Percentiles rank a stretch among this genome's conserved stretches.
phyloP scores from a whole-genome alignment of 1,140 invertebrate species.

The Eulimnadia texana region DNA sequence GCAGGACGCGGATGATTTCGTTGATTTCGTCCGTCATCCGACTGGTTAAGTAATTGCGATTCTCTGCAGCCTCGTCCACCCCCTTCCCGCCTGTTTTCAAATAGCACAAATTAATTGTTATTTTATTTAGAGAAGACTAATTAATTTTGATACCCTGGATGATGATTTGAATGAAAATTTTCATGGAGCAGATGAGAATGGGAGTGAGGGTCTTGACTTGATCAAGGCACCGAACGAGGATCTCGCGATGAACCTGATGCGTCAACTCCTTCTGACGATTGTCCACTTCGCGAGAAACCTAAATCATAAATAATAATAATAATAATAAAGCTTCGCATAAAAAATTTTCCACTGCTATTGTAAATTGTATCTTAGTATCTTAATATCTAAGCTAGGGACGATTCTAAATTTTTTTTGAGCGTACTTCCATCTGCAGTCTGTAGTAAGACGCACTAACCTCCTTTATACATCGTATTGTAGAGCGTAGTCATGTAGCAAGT shows the following conservation, averaged over 20 bases:
- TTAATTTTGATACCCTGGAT: conserved; percentile 54
- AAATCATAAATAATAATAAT: conserved; percentile 32
- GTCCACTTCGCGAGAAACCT: conserved; percentile 83
- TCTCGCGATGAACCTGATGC: conserved; percentile 92
- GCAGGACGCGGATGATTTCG: conserved; percentile 94
- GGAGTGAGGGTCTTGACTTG: conserved; percentile 93
- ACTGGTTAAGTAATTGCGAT: conserved; percentile 83
- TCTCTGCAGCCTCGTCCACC: conserved; percentile 85
- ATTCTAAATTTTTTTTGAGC: no score
- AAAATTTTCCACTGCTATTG: no score
- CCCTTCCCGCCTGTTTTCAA: conserved; percentile 60
- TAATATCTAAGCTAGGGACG: no score
- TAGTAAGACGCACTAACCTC: no score
- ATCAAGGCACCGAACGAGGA: conserved; percentile 78
- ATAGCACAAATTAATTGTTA: no score
- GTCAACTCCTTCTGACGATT: conserved; percentile 87
- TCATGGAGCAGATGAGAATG: conserved; percentile 96
- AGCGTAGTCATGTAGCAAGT: no score
- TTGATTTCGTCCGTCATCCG: conserved; percentile 97
- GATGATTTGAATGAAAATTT: conserved; percentile 92
- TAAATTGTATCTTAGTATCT: no score
- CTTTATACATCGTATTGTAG: no score
- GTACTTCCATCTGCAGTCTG: no score
- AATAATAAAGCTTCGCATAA: no score
- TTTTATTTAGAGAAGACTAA: no score